Conservation (phyloP, 2,888 invertebrate genomes). For the Acanthosepion esculentum region DNA sequence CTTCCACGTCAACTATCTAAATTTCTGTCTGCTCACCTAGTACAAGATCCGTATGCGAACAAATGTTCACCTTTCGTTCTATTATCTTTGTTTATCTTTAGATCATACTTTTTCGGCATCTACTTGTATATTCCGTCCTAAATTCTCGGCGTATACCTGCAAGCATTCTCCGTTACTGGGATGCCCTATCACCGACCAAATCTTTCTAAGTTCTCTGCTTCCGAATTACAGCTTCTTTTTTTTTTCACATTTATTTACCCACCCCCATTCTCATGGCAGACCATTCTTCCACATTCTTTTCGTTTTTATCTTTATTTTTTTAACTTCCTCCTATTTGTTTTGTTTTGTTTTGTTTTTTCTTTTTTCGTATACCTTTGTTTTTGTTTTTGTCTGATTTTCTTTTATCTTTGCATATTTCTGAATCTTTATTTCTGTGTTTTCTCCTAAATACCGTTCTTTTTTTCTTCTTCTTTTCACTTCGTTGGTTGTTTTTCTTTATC, state of each 20-base stretch:
- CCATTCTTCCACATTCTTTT: background rate
- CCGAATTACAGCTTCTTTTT: background rate
- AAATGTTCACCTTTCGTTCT: background rate
- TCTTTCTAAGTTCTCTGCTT: background rate
- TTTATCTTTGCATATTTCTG: background rate
- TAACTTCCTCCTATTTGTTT: background rate
- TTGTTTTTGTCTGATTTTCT: background rate
- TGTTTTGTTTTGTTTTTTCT: no score
- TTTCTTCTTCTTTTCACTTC: no score
- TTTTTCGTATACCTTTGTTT: background rate
- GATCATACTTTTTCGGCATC: slow-evolving; percentile 2
- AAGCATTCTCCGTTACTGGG: background rate
- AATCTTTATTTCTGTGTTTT: no score
- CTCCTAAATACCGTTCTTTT: no score
- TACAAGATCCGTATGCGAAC: background rate
- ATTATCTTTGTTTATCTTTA: background rate
- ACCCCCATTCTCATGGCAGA: background rate
- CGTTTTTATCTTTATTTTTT: background rate
- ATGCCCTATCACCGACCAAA: background rate
- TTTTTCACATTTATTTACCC: background rate
- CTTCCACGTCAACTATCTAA: no score
- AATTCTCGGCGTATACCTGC: background rate
- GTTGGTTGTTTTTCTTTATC: no score
- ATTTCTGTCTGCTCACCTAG: background rate
- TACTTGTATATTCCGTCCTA: background rate